Conservation (phyloP, 1,140 invertebrate genomes). For the Tribolium castaneum region DNA sequence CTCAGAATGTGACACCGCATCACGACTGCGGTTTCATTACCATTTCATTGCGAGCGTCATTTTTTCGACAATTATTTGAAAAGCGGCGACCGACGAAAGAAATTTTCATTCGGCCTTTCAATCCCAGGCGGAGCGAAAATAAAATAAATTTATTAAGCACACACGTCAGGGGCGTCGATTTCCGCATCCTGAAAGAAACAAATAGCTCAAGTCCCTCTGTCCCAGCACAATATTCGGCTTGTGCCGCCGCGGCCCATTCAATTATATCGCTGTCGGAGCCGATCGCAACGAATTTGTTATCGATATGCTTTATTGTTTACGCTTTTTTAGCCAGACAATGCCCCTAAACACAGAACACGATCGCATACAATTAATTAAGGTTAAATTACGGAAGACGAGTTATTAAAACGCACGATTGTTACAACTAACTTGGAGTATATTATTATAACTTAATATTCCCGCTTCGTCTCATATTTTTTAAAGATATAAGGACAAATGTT, state of each 20-base stretch:
- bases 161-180: constrained; percentile 33
- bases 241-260: constrained; percentile 55
- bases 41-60: neutral
- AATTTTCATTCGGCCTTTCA: neutral
- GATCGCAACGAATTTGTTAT: constrained; percentile 52
- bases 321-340: neutral
- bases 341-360: neutral
- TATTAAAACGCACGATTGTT: no score
- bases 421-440: no score
- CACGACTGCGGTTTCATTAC: constrained; percentile 45
- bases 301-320: constrained; percentile 55
- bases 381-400: no score
- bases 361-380: no score
- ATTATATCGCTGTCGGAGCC: constrained; percentile 55
- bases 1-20: constrained; percentile 53
- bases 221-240: constrained; percentile 56
- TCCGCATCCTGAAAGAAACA: constrained; percentile 48
- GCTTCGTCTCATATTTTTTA: no score
- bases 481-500: no score
- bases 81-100: neutral
- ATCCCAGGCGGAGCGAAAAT: neutral
- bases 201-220: constrained; percentile 54
- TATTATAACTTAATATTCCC: no score
- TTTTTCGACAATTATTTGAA: neutral
- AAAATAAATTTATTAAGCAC: constrained; percentile 35